These are phyloP conservation scores for Protomyctophum bolini DNA, from an alignment of 2,113 vertebrate genomes.

Conservation along the genomic window DNA sequence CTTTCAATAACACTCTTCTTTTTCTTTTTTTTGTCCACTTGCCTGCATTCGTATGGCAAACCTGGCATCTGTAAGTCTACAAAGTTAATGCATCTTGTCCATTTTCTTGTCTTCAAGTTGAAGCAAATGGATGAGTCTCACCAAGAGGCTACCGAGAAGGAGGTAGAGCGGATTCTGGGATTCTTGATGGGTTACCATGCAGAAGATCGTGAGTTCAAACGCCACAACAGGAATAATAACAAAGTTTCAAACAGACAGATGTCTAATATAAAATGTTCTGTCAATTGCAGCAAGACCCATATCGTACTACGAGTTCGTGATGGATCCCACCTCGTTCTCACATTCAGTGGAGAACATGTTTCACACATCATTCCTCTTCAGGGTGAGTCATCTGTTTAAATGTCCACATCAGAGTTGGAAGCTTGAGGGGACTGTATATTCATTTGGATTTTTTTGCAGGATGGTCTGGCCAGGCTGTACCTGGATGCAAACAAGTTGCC, in stretches of 20 bases:
- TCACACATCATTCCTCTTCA: constrained; percentile 92
- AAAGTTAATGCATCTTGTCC: too few relatives aligned
- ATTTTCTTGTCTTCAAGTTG: constrained; percentile 72
- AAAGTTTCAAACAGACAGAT: neutral
- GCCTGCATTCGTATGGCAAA: too few relatives aligned
- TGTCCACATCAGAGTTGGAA: neutral
- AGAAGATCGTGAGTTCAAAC: constrained; percentile 85
- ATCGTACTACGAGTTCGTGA: constrained; percentile 93
- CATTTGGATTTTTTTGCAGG: too few relatives aligned
- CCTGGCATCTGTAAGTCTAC: too few relatives aligned
- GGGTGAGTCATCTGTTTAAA: constrained; percentile 80
- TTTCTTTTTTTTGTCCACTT: too few relatives aligned
- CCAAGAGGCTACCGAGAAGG: constrained; percentile 96
- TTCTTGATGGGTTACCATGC: constrained; percentile 82
- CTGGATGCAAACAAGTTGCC: constrained; percentile 85
- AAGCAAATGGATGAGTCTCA: constrained; percentile 94
- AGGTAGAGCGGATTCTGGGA: constrained; percentile 93
- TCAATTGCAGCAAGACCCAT: constrained; percentile 84
- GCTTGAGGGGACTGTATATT: too few relatives aligned
- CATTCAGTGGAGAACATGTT: constrained; percentile 97
- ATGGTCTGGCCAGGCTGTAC: constrained; percentile 88
- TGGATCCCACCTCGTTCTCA: constrained; percentile 91
- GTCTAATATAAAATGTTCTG: neutral
- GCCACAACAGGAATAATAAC: neutral
- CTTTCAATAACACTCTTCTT: too few relatives aligned